phyloP scores from a whole-genome alignment of 1,140 invertebrate species.

The Drosophila nigrodunni region DNA sequence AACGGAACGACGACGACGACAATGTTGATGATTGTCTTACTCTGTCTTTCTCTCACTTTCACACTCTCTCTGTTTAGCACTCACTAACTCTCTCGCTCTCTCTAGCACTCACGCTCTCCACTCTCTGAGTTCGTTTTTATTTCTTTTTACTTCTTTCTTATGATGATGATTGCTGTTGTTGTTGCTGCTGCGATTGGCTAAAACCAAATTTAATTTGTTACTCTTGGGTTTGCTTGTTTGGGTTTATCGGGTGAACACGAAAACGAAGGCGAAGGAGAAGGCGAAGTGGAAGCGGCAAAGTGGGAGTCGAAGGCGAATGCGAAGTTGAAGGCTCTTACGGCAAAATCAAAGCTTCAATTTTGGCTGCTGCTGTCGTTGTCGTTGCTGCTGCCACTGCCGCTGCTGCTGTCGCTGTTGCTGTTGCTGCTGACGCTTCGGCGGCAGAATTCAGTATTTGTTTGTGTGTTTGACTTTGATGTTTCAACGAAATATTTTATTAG shows the following conservation, averaged over 20 bases:
- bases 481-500: conserved; percentile 54
- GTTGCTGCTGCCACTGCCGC: conserved; percentile 1
- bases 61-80: conserved; percentile 1
- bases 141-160: conserved; percentile 29
- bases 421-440: conserved; percentile 11
- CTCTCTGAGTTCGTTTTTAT: conserved; percentile 34
- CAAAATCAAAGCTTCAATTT: conserved; percentile 46
- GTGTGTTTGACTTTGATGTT: conserved; percentile 63
- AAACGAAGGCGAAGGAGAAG: not conserved
- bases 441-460: conserved; percentile 22
- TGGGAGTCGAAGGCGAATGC: not conserved
- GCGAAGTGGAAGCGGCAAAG: not conserved
- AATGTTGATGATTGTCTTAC: conserved; percentile 23
- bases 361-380: conserved; percentile 32
- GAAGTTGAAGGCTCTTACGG: conserved; percentile 32
- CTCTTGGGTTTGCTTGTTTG: conserved; percentile 48
- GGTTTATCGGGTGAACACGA: conserved; percentile 27
- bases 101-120: conserved; percentile 32
- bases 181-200: conserved; percentile 65
- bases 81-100: conserved; percentile 8
- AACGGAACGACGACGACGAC: conserved; percentile 31
- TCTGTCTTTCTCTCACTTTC: conserved; percentile 10
- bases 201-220: conserved; percentile 82
- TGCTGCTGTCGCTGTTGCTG: conserved; percentile 17
- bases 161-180: conserved; percentile 30